Conservation (phyloP, 2,797 vertebrate species). For the Pelobates cultripes region DNA sequence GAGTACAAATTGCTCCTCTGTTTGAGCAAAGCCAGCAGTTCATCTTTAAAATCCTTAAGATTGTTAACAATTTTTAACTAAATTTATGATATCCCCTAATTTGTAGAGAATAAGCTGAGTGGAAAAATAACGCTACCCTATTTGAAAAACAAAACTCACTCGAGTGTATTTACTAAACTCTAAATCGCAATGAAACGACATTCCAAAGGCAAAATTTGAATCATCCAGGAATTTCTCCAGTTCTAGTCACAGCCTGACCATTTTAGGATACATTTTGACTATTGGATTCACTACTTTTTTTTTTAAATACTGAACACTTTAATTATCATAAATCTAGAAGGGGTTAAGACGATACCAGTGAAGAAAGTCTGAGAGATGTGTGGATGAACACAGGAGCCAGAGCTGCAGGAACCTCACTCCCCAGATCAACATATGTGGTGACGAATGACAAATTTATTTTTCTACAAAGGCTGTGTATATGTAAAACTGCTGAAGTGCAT, state of each 20-base stretch:
- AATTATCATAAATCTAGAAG: slow-evolving; percentile 1
- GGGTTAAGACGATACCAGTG: slow-evolving; percentile 40
- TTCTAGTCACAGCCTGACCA: too few species aligned
- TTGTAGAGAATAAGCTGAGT: too few species aligned
- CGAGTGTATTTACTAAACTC: too few species aligned
- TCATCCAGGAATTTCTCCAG: too few species aligned
- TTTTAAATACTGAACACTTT: not conserved
- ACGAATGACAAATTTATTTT: slow-evolving; percentile 99
- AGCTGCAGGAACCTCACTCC: slow-evolving; percentile 72
- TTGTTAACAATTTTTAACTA: too few species aligned
- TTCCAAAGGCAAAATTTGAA: too few species aligned
- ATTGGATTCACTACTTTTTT: too few species aligned
- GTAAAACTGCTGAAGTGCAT: slow-evolving; percentile 99
- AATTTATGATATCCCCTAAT: too few species aligned
- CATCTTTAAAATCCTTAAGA: not conserved
- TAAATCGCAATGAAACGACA: too few species aligned
- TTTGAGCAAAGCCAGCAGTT: not conserved
- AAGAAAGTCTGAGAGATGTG: slow-evolving; percentile 50
- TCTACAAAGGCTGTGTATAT: slow-evolving; percentile 99
- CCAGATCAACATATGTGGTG: slow-evolving; percentile 97
- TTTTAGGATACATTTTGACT: too few species aligned
- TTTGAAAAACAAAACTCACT: too few species aligned
- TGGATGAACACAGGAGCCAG: slow-evolving; percentile 73
- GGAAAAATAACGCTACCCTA: too few species aligned
- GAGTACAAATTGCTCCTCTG: not conserved